Percentiles rank a stretch among this genome's conserved stretches.
Evolutionary conservation across 2,113 vertebrate genomes (phyloP).

Genomic region (Dasyprocta punctata): DNA sequence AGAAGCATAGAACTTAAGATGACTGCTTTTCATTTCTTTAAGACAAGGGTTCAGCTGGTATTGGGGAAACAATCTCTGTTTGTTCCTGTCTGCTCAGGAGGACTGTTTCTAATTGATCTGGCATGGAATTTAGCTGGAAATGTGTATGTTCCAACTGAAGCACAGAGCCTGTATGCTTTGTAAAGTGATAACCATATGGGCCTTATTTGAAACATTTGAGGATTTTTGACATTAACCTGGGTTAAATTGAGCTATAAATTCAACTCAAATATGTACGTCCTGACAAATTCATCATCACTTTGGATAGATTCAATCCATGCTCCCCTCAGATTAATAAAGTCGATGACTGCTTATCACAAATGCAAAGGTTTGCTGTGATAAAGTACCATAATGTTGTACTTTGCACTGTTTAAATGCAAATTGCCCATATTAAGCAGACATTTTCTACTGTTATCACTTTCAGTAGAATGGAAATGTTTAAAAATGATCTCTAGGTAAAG

Average conservation of each 20-base stretch:
- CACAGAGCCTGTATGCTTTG: constrained; percentile 85
- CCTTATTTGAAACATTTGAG: constrained; percentile 87
- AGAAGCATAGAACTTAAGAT: constrained; percentile 67
- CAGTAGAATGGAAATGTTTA: constrained; percentile 59
- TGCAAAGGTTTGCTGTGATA: constrained; percentile 16
- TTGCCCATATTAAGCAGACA: constrained; percentile 37
- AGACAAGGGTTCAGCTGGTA: constrained; percentile 83
- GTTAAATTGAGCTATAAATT: constrained; percentile 85
- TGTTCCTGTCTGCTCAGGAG: constrained; percentile 86
- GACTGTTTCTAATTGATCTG: constrained; percentile 91
- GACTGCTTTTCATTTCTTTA: constrained; percentile 82
- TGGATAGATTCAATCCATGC: constrained; percentile 33
- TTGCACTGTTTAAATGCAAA: constrained; percentile 68
- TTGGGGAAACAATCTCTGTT: constrained; percentile 86
- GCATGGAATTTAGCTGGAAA: constrained; percentile 88
- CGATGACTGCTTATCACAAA: background rate
- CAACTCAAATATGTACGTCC: constrained; percentile 55
- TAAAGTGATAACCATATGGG: constrained; percentile 88
- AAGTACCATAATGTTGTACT: constrained; percentile 48
- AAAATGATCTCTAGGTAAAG: constrained; percentile 75
- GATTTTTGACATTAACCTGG: constrained; percentile 84
- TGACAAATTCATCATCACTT: constrained; percentile 64
- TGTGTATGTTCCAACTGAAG: constrained; percentile 87
- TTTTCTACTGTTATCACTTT: constrained; percentile 67
- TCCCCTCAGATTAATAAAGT: constrained; percentile 69